Conservation (phyloP, 1,140 invertebrate species). For the Palaemon carinicauda region DNA sequence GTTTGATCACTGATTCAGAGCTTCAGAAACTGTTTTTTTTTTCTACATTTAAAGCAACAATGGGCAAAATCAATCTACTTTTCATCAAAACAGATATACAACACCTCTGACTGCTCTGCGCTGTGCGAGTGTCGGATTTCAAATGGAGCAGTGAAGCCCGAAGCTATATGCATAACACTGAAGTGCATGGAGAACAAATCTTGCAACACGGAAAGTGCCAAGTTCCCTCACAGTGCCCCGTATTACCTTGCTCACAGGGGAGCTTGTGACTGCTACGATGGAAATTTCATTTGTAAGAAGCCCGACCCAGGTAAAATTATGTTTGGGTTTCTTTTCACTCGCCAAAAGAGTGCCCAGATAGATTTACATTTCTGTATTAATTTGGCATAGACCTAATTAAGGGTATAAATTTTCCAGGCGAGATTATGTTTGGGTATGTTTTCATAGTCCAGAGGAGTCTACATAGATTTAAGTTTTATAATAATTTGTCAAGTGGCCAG, state of each 20-base stretch:
- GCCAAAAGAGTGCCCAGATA: no score
- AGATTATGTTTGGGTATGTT: no score
- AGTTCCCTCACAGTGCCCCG: conserved; percentile 84
- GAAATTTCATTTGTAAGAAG: conserved; percentile 88
- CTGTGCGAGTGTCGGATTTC: conserved; percentile 77
- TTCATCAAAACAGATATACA: conserved; percentile 60
- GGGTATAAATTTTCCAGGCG: no score
- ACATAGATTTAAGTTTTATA: no score
- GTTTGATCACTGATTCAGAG: no score
- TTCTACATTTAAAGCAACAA: no score
- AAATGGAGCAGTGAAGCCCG: conserved; percentile 64
- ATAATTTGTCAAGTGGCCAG: no score
- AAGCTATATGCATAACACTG: conserved; percentile 81
- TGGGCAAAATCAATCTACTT: background rate
- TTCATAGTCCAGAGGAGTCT: conserved; percentile 25
- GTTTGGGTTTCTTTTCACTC: conserved; percentile 27
- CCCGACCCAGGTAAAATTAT: conserved; percentile 75
- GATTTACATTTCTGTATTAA: no score
- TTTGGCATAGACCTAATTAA: no score
- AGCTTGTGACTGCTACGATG: conserved; percentile 88
- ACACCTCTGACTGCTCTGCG: conserved; percentile 80
- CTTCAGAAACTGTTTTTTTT: no score
- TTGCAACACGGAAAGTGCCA: conserved; percentile 75
- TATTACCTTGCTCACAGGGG: conserved; percentile 88
- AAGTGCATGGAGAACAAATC: conserved; percentile 79